phyloP scores from a whole-genome alignment of 2,113 vertebrate species.

The Serinus canaria region DNA sequence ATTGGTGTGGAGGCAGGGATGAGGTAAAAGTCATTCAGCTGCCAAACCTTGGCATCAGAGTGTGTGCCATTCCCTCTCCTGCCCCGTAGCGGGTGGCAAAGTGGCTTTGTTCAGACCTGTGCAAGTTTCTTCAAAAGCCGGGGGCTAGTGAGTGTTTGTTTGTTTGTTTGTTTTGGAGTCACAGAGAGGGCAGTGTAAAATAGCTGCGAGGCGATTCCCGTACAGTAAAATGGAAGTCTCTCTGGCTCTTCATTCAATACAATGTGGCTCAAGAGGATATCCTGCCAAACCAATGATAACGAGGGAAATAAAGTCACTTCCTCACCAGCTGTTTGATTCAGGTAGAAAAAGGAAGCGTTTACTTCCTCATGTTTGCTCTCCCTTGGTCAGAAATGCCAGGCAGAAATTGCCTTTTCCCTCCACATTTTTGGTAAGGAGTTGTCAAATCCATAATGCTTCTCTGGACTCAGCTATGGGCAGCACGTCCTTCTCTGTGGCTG shows the following conservation, averaged over 20 bases:
- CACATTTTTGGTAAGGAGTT: background rate
- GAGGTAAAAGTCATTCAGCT: background rate
- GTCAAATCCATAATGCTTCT: background rate
- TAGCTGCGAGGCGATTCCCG: slow-evolving; percentile 11
- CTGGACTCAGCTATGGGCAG: background rate
- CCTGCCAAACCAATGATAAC: slow-evolving; percentile 76
- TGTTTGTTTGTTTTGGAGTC: slow-evolving; percentile 59
- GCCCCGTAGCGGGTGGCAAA: background rate
- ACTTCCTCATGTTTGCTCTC: slow-evolving; percentile 72
- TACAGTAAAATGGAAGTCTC: slow-evolving; percentile 61
- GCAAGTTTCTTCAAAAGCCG: slow-evolving; percentile 36
- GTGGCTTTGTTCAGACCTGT: background rate
- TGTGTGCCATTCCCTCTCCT: background rate
- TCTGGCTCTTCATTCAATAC: slow-evolving; percentile 73
- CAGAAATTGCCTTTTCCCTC: slow-evolving; percentile 32
- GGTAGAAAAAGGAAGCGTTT: slow-evolving; percentile 76
- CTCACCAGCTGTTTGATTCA: slow-evolving; percentile 80
- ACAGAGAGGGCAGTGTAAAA: slow-evolving; percentile 20
- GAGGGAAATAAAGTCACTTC: slow-evolving; percentile 85
- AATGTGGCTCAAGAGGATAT: slow-evolving; percentile 79
- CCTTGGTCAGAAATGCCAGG: slow-evolving; percentile 16
- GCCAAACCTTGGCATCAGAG: background rate
- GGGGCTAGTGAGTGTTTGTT: slow-evolving; percentile 12
- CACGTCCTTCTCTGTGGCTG: accelerated
- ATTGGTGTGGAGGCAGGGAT: background rate